Conservation (phyloP, 2,888 invertebrate species). For the Zygogramma bicolorata region DNA sequence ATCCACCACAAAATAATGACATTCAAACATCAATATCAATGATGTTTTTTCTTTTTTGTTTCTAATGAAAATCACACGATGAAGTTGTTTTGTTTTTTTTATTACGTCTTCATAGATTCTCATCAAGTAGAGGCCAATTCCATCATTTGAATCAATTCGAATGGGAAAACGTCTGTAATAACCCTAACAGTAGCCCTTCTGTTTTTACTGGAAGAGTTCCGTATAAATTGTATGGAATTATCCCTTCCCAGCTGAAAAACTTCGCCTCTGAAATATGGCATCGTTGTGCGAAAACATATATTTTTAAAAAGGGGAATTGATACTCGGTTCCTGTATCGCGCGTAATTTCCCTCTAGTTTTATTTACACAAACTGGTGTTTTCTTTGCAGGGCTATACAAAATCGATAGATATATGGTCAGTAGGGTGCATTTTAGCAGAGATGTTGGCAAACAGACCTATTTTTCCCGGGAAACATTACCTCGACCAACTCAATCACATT, state of each 20-base stretch:
- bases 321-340: neutral
- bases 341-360: neutral
- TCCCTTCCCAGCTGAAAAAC: neutral
- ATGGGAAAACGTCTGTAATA: no score
- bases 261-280: neutral
- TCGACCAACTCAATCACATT: slow-evolving; percentile 99
- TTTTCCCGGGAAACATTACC: slow-evolving; percentile 99
- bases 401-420: slow-evolving; percentile 99
- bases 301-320: neutral
- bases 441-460: slow-evolving; percentile 98
- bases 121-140: no score
- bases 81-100: no score
- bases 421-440: slow-evolving; percentile 99
- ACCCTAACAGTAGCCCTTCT: no score
- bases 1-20: no score
- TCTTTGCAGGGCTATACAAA: slow-evolving; percentile 91
- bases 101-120: no score
- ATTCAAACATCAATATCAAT: no score
- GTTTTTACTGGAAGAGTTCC: no score
- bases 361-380: neutral
- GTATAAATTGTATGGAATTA: no score
- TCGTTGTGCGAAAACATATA: neutral
- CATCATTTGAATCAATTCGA: no score
- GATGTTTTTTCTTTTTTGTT: no score
- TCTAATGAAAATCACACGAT: no score